Evolutionary conservation across 2,113 vertebrate genomes (phyloP).

Genomic region (Nipponia nippon): DNA sequence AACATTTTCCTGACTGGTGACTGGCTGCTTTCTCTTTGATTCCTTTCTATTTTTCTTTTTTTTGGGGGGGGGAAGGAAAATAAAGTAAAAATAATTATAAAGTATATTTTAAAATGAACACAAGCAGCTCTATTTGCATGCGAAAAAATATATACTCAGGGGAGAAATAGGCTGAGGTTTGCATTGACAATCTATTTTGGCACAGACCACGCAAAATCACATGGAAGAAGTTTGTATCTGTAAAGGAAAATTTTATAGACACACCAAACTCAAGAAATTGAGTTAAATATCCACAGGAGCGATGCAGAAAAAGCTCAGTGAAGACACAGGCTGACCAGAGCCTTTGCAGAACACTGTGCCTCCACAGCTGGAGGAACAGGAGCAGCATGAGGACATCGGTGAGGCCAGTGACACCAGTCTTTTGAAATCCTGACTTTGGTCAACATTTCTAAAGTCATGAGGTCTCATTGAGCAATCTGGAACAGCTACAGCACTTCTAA

Average conservation of each 20-base stretch:
- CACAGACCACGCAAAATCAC: neutral
- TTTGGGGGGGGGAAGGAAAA: neutral
- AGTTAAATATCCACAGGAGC: neutral
- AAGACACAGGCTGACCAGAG: neutral
- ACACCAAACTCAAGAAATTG: neutral
- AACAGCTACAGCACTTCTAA: constrained; percentile 43
- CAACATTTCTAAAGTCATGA: neutral
- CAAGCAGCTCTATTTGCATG: constrained; percentile 36
- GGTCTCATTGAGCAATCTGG: constrained; percentile 37
- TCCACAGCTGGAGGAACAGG: neutral
- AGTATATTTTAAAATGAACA: constrained; percentile 35
- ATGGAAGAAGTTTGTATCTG: constrained; percentile 9
- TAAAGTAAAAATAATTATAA: constrained; percentile 52
- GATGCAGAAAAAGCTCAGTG: neutral
- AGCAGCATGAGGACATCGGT: accelerated
- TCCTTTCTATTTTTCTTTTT: constrained; percentile 21
- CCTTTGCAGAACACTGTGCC: neutral
- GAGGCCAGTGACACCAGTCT: neutral
- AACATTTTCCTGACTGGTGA: constrained; percentile 31
- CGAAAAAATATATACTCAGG: neutral
- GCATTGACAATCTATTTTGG: constrained; percentile 25
- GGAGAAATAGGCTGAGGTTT: constrained; percentile 20
- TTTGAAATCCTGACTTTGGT: constrained; percentile 8
- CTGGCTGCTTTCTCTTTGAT: constrained; percentile 13
- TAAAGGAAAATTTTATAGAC: constrained; percentile 8